A percentile compares a stretch with the other conserved stretches of the same genome.
These are phyloP conservation scores for Phaonia tiefii DNA, from an alignment of 2,888 invertebrate genomes.

Conservation along the genomic window DNA sequence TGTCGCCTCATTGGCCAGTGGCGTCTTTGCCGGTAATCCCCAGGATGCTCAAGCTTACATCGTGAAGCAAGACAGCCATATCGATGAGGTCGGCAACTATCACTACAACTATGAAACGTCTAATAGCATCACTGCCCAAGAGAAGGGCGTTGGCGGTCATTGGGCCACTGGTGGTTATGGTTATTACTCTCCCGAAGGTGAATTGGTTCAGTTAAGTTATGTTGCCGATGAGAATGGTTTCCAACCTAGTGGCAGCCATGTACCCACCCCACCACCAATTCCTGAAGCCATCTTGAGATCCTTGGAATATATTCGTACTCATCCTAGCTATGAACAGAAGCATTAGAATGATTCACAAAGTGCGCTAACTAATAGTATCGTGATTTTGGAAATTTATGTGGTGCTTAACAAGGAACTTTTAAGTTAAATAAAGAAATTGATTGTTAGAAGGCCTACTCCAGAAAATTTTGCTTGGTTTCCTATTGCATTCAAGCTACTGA, in stretches of 20 bases:
- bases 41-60: slow-evolving; percentile 68
- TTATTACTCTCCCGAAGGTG: slow-evolving; percentile 76
- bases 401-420: too few relatives aligned
- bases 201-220: slow-evolving; percentile 71
- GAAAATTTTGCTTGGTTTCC: too few relatives aligned
- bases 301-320: slow-evolving; percentile 76
- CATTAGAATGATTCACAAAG: too few relatives aligned
- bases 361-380: too few relatives aligned
- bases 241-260: slow-evolving; percentile 73
- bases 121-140: slow-evolving; percentile 84
- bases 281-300: slow-evolving; percentile 73
- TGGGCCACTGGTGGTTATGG: slow-evolving; percentile 75
- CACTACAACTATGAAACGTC: slow-evolving; percentile 81
- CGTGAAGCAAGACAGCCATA: slow-evolving; percentile 57
- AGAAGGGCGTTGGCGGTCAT: slow-evolving; percentile 82
- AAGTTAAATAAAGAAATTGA: too few relatives aligned
- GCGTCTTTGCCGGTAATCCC: slow-evolving; percentile 66
- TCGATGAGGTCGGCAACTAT: slow-evolving; percentile 80
- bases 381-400: too few relatives aligned
- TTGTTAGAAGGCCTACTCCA: too few relatives aligned
- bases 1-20: slow-evolving; percentile 61
- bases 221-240: slow-evolving; percentile 76
- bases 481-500: too few relatives aligned
- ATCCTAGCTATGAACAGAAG: slow-evolving; percentile 54
- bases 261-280: slow-evolving; percentile 78